These are phyloP conservation scores for Gortyna flavago DNA, from an alignment of 2,888 invertebrate genomes.

Conservation along the genomic window DNA sequence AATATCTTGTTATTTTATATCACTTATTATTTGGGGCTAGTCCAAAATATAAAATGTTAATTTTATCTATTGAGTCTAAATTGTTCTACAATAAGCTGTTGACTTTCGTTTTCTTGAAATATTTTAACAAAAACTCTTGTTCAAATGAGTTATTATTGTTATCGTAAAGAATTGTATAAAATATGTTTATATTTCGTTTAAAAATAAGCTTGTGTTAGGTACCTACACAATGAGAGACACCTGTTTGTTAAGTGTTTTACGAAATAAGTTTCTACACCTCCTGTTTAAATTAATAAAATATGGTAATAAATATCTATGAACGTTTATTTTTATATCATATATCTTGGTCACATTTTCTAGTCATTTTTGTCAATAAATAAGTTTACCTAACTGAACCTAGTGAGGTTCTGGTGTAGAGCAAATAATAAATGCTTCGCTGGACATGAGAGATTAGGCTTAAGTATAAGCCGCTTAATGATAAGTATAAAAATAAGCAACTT, in stretches of 20 bases:
- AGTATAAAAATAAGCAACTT: conserved; percentile 58
- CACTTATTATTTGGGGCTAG: conserved; percentile 60
- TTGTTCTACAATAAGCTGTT: conserved; percentile 44
- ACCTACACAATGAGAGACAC: conserved; percentile 36
- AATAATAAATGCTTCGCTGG: conserved; percentile 59
- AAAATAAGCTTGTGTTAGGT: conserved; percentile 23
- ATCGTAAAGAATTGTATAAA: conserved; percentile 27
- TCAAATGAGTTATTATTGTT: conserved; percentile 41
- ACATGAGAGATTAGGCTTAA: conserved; percentile 68
- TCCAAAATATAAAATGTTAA: conserved; percentile 58
- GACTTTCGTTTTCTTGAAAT: conserved; percentile 14
- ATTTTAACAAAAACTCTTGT: conserved; percentile 12
- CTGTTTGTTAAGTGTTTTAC: conserved; percentile 24
- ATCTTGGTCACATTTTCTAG: conserved; percentile 61
- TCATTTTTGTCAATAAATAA: conserved; percentile 57
- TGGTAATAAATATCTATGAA: conserved; percentile 27
- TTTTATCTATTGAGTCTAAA: conserved; percentile 46
- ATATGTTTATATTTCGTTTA: conserved; percentile 26
- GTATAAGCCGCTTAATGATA: conserved; percentile 67
- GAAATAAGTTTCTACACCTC: conserved; percentile 41
- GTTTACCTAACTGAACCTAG: conserved; percentile 32
- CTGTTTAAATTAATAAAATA: conserved; percentile 49
- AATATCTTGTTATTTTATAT: conserved; percentile 38
- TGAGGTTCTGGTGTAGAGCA: conserved; percentile 25
- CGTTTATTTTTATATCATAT: conserved; percentile 51